Percentiles rank a stretch among this genome's conserved stretches.
Evolutionary conservation across 2,888 invertebrate species (phyloP).

Genomic region (Chaitophorus viminalis): DNA sequence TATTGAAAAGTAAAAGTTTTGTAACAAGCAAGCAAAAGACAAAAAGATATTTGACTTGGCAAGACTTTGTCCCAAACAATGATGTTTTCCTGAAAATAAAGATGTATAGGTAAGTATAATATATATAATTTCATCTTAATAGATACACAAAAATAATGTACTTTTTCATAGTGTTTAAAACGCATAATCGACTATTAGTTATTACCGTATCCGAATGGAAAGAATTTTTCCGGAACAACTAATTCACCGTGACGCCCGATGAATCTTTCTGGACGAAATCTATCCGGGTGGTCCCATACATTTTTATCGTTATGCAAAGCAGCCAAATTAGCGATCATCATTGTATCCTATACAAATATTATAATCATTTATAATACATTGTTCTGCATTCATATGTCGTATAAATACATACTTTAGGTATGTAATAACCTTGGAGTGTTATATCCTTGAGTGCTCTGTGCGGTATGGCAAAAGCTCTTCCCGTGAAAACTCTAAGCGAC

Average conservation of each 20-base stretch:
- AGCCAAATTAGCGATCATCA: slow-evolving; percentile 81
- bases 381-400: not conserved
- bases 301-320: slow-evolving; percentile 77
- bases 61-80: slow-evolving; percentile 84
- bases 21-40: slow-evolving; percentile 78
- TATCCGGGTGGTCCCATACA: slow-evolving; percentile 76
- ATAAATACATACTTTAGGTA: slow-evolving; percentile 76
- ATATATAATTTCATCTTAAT: too few species aligned
- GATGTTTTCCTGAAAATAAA: slow-evolving; percentile 74
- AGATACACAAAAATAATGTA: not conserved
- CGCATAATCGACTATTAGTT: not conserved
- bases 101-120: too few species aligned
- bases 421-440: slow-evolving; percentile 76
- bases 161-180: too few species aligned
- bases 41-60: slow-evolving; percentile 83
- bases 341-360: slow-evolving; percentile 74
- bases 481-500: slow-evolving; percentile 82
- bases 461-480: slow-evolving; percentile 81
- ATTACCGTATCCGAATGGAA: slow-evolving; percentile 80
- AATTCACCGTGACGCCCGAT: slow-evolving; percentile 72
- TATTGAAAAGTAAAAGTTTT: slow-evolving; percentile 76
- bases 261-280: slow-evolving; percentile 81
- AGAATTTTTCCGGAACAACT: slow-evolving; percentile 75
- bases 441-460: slow-evolving; percentile 82
- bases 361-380: slow-evolving; percentile 56